phyloP scores from a whole-genome alignment of 2,888 invertebrate species.

The Drosophila testacea region DNA sequence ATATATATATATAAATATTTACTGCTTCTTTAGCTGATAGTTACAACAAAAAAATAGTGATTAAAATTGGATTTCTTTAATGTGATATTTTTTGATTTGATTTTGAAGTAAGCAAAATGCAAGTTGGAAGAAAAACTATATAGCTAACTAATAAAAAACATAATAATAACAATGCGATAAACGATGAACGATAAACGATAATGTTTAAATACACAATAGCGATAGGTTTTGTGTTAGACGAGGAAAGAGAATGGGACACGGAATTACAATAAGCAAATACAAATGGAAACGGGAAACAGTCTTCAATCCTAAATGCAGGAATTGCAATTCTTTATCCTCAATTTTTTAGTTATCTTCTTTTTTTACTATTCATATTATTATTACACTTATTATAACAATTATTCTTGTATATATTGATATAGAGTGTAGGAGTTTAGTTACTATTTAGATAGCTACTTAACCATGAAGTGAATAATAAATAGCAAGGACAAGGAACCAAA shows the following conservation, averaged over 20 bases:
- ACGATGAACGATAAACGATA: slow-evolving; percentile 9
- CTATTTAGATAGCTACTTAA: slow-evolving; percentile 51
- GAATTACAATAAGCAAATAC: slow-evolving; percentile 10
- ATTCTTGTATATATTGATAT: slow-evolving; percentile 6
- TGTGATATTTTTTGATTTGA: slow-evolving; percentile 75
- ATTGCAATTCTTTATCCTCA: slow-evolving; percentile 3
- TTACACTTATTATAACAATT: slow-evolving; percentile 17
- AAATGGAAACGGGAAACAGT: slow-evolving; percentile 4
- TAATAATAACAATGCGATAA: slow-evolving; percentile 9
- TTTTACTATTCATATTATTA: background rate
- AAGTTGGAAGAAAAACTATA: slow-evolving; percentile 41
- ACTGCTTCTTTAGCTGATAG: slow-evolving; percentile 20
- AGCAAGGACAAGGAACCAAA: slow-evolving; percentile 35
- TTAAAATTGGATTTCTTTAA: slow-evolving; percentile 74
- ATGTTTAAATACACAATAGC: slow-evolving; percentile 4
- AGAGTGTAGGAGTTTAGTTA: slow-evolving; percentile 34
- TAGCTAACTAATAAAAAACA: slow-evolving; percentile 17
- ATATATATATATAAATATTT: background rate
- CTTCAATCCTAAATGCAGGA: slow-evolving; percentile 5
- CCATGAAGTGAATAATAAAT: slow-evolving; percentile 42
- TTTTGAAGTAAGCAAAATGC: slow-evolving; percentile 56
- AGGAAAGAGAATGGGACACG: background rate
- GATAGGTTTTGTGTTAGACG: slow-evolving; percentile 1
- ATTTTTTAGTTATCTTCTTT: slow-evolving; percentile 1
- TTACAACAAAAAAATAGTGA: slow-evolving; percentile 47